Conservation (phyloP, 2,797 vertebrate genomes). For the Myotis findleyi region DNA sequence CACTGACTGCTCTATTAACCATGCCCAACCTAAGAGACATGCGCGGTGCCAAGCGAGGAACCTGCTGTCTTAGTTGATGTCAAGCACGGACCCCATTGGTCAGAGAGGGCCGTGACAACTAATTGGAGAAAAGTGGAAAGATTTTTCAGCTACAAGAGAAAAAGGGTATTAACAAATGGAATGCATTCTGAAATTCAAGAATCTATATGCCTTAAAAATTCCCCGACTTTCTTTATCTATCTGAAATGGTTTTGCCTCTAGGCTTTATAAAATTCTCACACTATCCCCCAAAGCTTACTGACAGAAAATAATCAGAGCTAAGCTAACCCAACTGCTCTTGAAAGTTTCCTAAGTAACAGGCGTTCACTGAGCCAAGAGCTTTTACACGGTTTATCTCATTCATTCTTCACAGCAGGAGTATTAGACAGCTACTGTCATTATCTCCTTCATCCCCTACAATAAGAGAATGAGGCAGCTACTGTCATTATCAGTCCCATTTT, state of each 20-base stretch:
- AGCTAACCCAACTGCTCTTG: background rate
- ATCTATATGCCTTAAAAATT: background rate
- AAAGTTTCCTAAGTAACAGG: slow-evolving; percentile 5
- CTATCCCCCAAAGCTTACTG: background rate
- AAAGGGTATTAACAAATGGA: background rate
- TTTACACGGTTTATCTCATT: background rate
- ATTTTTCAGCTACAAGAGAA: background rate
- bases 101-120: background rate
- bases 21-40: background rate
- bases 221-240: slow-evolving; percentile 15
- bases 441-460: background rate
- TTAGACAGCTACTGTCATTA: background rate
- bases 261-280: slow-evolving; percentile 25
- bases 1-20: background rate
- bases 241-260: slow-evolving; percentile 15
- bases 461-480: background rate
- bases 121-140: background rate
- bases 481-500: background rate
- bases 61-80: background rate
- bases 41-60: background rate
- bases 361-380: background rate
- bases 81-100: background rate
- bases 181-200: background rate
- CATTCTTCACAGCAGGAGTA: background rate
- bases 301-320: slow-evolving; percentile 22